phyloP scores from a whole-genome alignment of 2,113 vertebrate genomes.

The Corapipo altera region DNA sequence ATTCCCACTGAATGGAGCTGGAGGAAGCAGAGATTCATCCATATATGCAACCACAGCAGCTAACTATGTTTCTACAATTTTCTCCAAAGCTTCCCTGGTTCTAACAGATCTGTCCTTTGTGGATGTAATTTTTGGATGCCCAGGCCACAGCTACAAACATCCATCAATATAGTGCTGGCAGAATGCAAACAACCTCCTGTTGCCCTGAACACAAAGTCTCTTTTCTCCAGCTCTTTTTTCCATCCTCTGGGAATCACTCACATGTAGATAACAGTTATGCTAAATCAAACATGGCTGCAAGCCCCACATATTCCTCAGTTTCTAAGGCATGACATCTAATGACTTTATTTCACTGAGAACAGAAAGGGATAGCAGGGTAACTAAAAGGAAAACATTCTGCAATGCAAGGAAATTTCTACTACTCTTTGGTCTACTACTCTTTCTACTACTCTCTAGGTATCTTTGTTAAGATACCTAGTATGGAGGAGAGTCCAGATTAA shows the following conservation, averaged over 20 bases:
- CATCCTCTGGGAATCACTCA: not conserved
- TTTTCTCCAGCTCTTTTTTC: not conserved
- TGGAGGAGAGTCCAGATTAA: not conserved
- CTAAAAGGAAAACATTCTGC: not conserved
- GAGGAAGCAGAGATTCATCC: not conserved
- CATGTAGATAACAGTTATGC: not conserved
- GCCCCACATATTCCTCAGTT: accelerated
- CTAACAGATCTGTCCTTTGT: not conserved
- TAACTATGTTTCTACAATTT: not conserved
- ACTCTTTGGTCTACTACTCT: not conserved
- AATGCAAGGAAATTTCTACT: not conserved
- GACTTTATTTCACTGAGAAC: not conserved
- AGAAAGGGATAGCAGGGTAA: not conserved
- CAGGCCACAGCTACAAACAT: not conserved
- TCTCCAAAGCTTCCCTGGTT: not conserved
- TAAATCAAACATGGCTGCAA: not conserved
- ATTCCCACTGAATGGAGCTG: not conserved
- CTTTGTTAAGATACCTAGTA: not conserved
- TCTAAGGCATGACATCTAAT: not conserved
- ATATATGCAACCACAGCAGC: not conserved
- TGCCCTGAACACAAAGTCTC: not conserved
- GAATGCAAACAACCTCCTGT: not conserved
- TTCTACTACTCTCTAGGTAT: not conserved
- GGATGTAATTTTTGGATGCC: not conserved
- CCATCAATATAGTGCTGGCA: not conserved